Evolutionary conservation across 2,113 vertebrate genomes (phyloP).

Genomic region (Shinisaurus crocodilurus): DNA sequence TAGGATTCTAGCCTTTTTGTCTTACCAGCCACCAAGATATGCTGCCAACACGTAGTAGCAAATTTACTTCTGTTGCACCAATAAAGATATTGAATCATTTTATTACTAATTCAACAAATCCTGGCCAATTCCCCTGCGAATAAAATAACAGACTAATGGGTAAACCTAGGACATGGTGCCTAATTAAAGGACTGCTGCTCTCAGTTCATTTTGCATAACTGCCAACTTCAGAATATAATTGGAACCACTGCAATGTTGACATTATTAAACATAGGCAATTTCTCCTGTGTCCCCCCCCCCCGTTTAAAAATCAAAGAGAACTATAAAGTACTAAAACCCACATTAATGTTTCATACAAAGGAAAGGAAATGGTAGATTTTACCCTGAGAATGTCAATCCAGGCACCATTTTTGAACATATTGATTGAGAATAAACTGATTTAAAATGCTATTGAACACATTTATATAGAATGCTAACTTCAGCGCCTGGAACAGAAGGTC

Average conservation of each 20-base stretch:
- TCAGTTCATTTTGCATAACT: constrained; percentile 9
- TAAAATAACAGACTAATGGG: not conserved
- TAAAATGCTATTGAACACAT: not conserved
- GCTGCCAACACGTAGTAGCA: not conserved
- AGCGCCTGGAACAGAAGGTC: not conserved
- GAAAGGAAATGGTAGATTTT: not conserved
- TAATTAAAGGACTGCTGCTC: not conserved
- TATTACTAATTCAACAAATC: constrained; percentile 15
- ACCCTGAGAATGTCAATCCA: not conserved
- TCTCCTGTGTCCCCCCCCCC: not conserved
- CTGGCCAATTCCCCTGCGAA: not conserved
- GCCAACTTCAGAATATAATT: constrained; percentile 14
- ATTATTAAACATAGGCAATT: not conserved
- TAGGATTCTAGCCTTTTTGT: not conserved
- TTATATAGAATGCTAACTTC: not conserved
- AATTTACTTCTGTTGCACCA: not conserved
- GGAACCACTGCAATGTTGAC: not conserved
- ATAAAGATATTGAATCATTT: not conserved
- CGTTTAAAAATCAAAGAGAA: constrained; percentile 28
- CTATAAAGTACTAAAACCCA: not conserved
- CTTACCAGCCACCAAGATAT: not conserved
- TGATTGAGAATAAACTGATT: not conserved
- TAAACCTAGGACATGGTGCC: not conserved
- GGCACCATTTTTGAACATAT: not conserved
- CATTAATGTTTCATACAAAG: constrained; percentile 1